These are phyloP conservation scores for Creontiades dilutus DNA, from an alignment of 2,888 invertebrate species.

Conservation along the genomic window DNA sequence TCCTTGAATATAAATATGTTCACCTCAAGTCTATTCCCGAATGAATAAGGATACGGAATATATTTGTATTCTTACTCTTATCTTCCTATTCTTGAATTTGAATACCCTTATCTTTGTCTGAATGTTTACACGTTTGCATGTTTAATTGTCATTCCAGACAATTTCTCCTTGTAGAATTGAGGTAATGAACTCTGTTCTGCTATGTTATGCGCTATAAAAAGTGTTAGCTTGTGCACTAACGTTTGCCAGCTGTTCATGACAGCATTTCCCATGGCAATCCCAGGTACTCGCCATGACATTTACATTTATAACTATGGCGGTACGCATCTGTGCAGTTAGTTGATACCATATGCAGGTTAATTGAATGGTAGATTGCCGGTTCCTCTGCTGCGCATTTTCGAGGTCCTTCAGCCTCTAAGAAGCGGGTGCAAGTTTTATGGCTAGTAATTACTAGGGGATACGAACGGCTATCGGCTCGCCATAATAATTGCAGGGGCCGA, in stretches of 20 bases:
- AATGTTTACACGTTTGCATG: no score
- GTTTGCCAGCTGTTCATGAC: not conserved
- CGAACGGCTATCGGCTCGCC: conserved; percentile 19
- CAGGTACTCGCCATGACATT: not conserved
- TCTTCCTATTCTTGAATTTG: no score
- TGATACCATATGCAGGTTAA: conserved; percentile 1
- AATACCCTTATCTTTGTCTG: no score
- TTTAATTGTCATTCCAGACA: no score
- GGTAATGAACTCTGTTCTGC: no score
- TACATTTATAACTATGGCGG: not conserved
- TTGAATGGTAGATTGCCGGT: conserved; percentile 44
- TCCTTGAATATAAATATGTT: no score
- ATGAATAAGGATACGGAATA: no score
- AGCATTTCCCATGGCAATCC: not conserved
- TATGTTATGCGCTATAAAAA: no score
- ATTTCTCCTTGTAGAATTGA: no score
- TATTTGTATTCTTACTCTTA: no score
- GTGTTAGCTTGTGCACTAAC: no score
- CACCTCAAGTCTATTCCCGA: no score
- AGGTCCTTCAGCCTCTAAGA: conserved; percentile 4
- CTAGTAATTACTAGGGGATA: conserved; percentile 22
- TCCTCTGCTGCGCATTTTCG: conserved; percentile 19
- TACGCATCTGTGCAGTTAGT: not conserved
- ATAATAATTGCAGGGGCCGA: not conserved
- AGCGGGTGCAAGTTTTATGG: conserved; percentile 47